These are phyloP conservation scores for Augochlora pura DNA, from an alignment of 1,140 invertebrate species.

Conservation along the genomic window DNA sequence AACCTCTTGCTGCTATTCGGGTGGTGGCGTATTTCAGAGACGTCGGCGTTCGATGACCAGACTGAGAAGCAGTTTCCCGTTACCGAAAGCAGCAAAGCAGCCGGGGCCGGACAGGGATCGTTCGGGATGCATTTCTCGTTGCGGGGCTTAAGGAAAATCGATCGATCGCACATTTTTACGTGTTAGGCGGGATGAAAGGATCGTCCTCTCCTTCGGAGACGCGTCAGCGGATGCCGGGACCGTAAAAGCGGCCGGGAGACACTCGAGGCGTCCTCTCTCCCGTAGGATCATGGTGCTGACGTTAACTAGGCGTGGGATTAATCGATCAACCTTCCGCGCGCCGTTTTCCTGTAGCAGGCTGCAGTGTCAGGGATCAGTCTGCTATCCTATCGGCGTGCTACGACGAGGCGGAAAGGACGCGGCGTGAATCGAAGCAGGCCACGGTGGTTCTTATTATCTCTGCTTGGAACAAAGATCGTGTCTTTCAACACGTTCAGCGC, in stretches of 20 bases:
- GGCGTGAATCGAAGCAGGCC: too few species aligned
- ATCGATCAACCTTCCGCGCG: slow-evolving; percentile 28
- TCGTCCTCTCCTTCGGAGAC: slow-evolving; percentile 24
- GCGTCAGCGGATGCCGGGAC: slow-evolving; percentile 8
- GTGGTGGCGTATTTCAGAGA: too few species aligned
- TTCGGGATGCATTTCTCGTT: background rate
- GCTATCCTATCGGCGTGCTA: too few species aligned
- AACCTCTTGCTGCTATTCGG: too few species aligned
- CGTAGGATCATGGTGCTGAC: slow-evolving; percentile 27
- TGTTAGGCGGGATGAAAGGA: background rate
- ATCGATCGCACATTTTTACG: slow-evolving; percentile 22
- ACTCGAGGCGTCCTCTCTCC: slow-evolving; percentile 23
- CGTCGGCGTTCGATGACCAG: too few species aligned
- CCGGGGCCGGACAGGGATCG: background rate
- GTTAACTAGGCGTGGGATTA: slow-evolving; percentile 41
- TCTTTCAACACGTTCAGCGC: too few species aligned
- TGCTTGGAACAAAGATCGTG: too few species aligned
- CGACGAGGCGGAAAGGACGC: too few species aligned
- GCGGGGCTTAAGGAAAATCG: background rate
- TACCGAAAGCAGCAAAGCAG: too few species aligned
- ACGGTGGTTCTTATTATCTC: too few species aligned
- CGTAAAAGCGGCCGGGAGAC: slow-evolving; percentile 31
- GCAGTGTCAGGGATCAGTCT: slow-evolving; percentile 10
- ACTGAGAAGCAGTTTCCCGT: too few species aligned
- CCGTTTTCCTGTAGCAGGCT: background rate